Evolutionary conservation across 2,113 vertebrate genomes (phyloP), one percentile per base, ranked within the genome.

Genomic region (Lepisosteus oculatus): DNA sequence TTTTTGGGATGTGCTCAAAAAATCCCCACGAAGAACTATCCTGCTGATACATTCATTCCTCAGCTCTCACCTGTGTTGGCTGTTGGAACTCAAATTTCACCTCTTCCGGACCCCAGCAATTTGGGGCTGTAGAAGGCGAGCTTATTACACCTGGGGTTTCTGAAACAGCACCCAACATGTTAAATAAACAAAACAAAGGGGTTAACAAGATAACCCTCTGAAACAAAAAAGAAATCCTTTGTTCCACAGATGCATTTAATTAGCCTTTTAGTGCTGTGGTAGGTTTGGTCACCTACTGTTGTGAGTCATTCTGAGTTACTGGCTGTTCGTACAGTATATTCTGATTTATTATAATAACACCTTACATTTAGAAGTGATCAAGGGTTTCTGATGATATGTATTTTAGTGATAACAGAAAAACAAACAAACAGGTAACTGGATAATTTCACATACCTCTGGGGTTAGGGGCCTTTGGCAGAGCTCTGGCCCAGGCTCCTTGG

Each of bases 401-500:
- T 29, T 29, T 29, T 29, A 29, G 29, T 29, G 29, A 29, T 29
- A 29, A 29, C 29, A 29, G 29, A 29, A 29, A 29, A 45, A 57
- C 5, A 47, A 3, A 74, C 54, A 69, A 43, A 71, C 41, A 44
- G 17, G 44, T 59, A 13, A 65, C 71, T 51, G 17, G 66, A 63
- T 61, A 76, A 65, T 72, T 83, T 45, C 0, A 29, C 78, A 82
- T 86, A 89, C 93, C 90, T 85, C 85, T 75, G 83, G 85, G 84
- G 15, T 54, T 43, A 29, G 69, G 1, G n/a, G 72, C 17, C 75
- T 79, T 91, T 61, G 85, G 87, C 3, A 66, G 8, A 29, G 68
- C 83, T 68, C 88, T 86, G 14, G 97, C 95, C 97, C 96, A 98
- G 68, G 88, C 95, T 29, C 96, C 97, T 87, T 98, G 97, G 73